A percentile compares a stretch with the other conserved stretches of the same genome.
These are phyloP conservation scores for Lepisosteus oculatus DNA, from an alignment of 2,113 vertebrate genomes.

Conservation along the genomic window DNA sequence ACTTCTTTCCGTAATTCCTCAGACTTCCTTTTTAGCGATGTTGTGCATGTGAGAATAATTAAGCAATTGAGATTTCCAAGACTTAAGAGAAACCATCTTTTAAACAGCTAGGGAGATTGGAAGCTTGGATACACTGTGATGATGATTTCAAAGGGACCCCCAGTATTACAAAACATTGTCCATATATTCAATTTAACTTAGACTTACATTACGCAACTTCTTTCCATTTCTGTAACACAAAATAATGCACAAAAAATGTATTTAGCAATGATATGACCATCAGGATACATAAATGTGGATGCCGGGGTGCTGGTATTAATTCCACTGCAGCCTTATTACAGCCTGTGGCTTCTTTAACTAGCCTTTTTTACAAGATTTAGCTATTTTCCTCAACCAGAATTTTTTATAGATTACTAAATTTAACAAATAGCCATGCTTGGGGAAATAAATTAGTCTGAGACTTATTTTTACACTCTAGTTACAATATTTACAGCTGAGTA, in stretches of 20 bases:
- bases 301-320: neutral
- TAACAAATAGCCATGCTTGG: slow-evolving; percentile 48
- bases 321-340: slow-evolving; percentile 29
- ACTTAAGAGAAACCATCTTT: slow-evolving; percentile 5
- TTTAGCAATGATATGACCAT: neutral
- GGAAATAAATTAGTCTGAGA: slow-evolving; percentile 39
- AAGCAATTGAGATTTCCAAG: neutral
- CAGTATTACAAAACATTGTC: slow-evolving; percentile 35
- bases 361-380: slow-evolving; percentile 10
- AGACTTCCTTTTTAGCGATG: slow-evolving; percentile 19
- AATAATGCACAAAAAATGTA: slow-evolving; percentile 1
- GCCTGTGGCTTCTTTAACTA: slow-evolving; percentile 43
- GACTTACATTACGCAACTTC: slow-evolving; percentile 36
- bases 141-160: slow-evolving; percentile 8
- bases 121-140: neutral
- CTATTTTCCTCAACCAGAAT: slow-evolving; percentile 30
- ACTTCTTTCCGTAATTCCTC: slow-evolving; percentile 25
- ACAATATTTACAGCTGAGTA: slow-evolving; percentile 28
- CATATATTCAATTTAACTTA: slow-evolving; percentile 37
- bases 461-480: slow-evolving; percentile 45
- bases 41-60: slow-evolving; percentile 18
- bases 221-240: slow-evolving; percentile 20
- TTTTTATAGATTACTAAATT: slow-evolving; percentile 47
- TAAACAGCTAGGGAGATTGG: neutral
- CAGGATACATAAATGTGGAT: neutral